These are phyloP conservation scores for Trachelus troglodyta DNA, from an alignment of 2,888 invertebrate genomes.

Conservation along the genomic window DNA sequence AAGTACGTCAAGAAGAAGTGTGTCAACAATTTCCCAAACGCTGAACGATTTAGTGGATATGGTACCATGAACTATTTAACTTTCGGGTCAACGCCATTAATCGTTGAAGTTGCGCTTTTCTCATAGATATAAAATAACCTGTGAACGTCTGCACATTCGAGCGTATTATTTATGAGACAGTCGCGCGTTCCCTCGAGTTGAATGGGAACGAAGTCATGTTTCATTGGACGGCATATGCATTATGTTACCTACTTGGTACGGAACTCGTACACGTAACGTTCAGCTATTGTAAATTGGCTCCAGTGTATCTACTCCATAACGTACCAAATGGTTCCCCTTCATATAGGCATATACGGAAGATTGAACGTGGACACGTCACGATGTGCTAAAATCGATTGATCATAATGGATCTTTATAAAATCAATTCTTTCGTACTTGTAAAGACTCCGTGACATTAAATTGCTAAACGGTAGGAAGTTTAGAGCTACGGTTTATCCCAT, in stretches of 20 bases:
- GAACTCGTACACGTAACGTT: not conserved
- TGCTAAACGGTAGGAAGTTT: not conserved
- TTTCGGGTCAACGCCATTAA: not conserved
- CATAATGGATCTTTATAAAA: not conserved
- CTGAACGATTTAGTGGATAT: not conserved
- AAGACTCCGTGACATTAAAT: not conserved
- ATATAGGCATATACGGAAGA: not conserved
- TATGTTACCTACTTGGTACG: not conserved
- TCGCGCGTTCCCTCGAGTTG: not conserved
- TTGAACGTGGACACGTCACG: not conserved
- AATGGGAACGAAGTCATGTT: not conserved
- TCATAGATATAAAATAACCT: not conserved
- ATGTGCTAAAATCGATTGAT: not conserved
- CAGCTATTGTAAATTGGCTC: not conserved
- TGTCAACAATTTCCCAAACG: not conserved
- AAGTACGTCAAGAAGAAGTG: not conserved
- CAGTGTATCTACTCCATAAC: not conserved
- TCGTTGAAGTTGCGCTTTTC: not conserved
- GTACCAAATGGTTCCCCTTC: not conserved
- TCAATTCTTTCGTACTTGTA: not conserved
- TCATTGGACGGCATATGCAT: not conserved
- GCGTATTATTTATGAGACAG: not conserved
- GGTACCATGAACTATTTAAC: not conserved
- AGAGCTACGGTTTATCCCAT: not conserved
- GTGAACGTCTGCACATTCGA: not conserved